phyloP scores from a whole-genome alignment of 2,797 vertebrate species.

The Tapirus indicus region DNA sequence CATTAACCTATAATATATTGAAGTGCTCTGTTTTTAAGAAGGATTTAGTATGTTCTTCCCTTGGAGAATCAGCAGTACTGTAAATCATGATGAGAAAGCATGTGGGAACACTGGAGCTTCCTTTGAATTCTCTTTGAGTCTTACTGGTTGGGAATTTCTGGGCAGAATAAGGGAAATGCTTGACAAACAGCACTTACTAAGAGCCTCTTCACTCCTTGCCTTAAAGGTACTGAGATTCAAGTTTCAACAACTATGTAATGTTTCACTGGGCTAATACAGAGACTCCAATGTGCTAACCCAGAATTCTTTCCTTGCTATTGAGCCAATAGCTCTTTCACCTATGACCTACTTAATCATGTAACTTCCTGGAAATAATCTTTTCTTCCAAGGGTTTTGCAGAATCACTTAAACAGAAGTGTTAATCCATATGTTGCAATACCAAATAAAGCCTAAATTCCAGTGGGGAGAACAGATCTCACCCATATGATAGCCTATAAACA shows the following conservation, averaged over 20 bases:
- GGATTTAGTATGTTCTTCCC: constrained; percentile 9
- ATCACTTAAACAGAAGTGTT: constrained; percentile 57
- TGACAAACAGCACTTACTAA: constrained; percentile 52
- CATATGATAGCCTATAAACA: constrained; percentile 50
- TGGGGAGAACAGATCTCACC: constrained; percentile 50
- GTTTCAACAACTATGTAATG: constrained; percentile 10
- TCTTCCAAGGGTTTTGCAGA: constrained; percentile 33
- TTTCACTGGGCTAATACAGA: constrained; percentile 27
- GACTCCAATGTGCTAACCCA: neutral
- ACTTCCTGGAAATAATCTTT: constrained; percentile 59
- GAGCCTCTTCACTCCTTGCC: neutral
- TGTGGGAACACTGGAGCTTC: constrained; percentile 12
- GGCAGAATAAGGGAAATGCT: constrained; percentile 35
- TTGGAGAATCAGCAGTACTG: neutral
- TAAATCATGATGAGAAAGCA: constrained; percentile 48
- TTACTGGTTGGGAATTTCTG: constrained; percentile 55
- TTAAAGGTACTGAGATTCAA: constrained; percentile 40
- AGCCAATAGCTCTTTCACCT: neutral
- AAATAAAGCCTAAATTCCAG: constrained; percentile 51
- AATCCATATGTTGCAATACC: constrained; percentile 54
- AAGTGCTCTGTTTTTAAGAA: neutral
- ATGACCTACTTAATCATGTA: constrained; percentile 35
- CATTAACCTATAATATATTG: constrained; percentile 32
- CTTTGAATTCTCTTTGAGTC: constrained; percentile 62
- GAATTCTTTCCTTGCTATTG: constrained; percentile 51